phyloP scores from a whole-genome alignment of 1,140 invertebrate genomes.

The Neodiprion fabricii region DNA sequence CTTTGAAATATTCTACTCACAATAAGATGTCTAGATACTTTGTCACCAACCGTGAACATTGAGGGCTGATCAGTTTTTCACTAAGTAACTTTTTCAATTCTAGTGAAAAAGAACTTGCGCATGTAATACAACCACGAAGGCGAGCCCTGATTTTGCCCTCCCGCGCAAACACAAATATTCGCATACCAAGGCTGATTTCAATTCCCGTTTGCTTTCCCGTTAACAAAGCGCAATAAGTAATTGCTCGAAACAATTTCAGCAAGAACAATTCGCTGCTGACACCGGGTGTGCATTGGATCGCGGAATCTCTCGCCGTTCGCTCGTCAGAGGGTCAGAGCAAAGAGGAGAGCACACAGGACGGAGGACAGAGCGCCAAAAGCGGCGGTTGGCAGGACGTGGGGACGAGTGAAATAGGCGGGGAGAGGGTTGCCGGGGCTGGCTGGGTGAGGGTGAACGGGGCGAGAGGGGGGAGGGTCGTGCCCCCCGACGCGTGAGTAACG shows the following conservation, averaged over 20 bases:
- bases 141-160: too few relatives aligned
- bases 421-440: neutral
- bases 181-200: too few relatives aligned
- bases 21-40: too few relatives aligned
- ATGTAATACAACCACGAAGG: too few relatives aligned
- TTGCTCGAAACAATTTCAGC: neutral
- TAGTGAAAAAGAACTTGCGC: too few relatives aligned
- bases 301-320: slow-evolving; percentile 8
- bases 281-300: neutral
- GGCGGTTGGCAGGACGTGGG: slow-evolving; percentile 60
- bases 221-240: slow-evolving; percentile 3
- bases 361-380: slow-evolving; percentile 48
- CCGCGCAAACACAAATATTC: too few relatives aligned
- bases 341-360: slow-evolving; percentile 20
- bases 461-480: slow-evolving; percentile 34
- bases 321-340: slow-evolving; percentile 33
- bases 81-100: too few relatives aligned
- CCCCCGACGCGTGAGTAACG: slow-evolving; percentile 64
- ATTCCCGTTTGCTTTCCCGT: too few relatives aligned
- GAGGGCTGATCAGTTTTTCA: too few relatives aligned
- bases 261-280: slow-evolving; percentile 1
- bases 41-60: too few relatives aligned
- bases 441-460: neutral
- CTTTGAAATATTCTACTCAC: too few relatives aligned
- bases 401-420: slow-evolving; percentile 33